Evolutionary conservation across 2,113 vertebrate genomes (phyloP), one percentile per base, ranked within the genome.

Genomic region (Murina feae): DNA sequence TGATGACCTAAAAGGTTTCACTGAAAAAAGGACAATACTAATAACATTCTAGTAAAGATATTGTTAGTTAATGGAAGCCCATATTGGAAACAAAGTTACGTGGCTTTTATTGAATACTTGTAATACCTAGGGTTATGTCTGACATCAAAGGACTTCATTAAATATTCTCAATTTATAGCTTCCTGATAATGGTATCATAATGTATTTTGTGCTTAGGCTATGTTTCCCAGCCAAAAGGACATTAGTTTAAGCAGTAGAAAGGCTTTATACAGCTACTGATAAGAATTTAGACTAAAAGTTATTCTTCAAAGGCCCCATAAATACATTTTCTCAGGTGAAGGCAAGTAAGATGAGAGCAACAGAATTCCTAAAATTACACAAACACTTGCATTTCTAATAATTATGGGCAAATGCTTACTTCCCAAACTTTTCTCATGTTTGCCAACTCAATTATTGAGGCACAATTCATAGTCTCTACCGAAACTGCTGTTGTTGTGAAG

Each of bases 401-500:
- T 42, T 23, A 58, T 1, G 6, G 35, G 49, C 21, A 60, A 85
- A 76, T 7, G 35, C 35, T 71, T 12, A 37, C 17, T 81, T 88
- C 68, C 28, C 28, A 69, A 76, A 12, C 30, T 55, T 85, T 30
- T 3, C 30, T 39, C 65, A 18, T 0, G 12, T 85, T 97, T 79
- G 63, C 53, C 32, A 93, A 89, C 95, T 85, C 95, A 87, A 82
- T 80, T 82, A 87, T 78, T 94, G 96, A 95, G 93, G 66, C 95
- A 88, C 39, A 84, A 97, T 89, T 92, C 97, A 65, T 79, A 96
- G 91, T 94, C 65, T 84, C 93, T 92, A 98, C 92, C 97, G 97
- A 94, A 97, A 97, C 96, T 95, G 95, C 76, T 97, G 65, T 89
- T 69, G 65, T 2, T n/a, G 95, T 83, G 66, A 96, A 96, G 95